Percentiles rank a stretch among this genome's conserved stretches.
Evolutionary conservation across 2,113 vertebrate species (phyloP).

Genomic region (Lepisosteus oculatus): DNA sequence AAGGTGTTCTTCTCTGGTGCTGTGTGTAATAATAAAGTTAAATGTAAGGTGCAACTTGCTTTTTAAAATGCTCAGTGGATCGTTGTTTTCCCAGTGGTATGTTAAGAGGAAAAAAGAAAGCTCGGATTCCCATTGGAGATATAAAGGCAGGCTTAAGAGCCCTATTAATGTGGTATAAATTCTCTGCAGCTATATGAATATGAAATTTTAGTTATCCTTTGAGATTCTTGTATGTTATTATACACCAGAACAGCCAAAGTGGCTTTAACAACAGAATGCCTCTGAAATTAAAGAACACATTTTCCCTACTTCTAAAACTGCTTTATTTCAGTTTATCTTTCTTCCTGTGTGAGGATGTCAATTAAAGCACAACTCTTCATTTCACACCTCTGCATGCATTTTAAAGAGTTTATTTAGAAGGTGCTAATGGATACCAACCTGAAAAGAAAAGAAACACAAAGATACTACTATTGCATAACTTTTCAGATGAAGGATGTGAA

Average conservation of each 20-base stretch:
- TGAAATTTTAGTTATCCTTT: conserved; percentile 19
- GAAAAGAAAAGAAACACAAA: too few relatives aligned
- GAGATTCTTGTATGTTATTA: conserved; percentile 10
- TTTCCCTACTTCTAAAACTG: neutral
- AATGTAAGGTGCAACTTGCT: conserved; percentile 43
- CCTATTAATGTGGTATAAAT: conserved; percentile 21
- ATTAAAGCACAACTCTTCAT: neutral
- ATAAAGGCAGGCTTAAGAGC: conserved; percentile 11
- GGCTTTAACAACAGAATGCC: conserved; percentile 4
- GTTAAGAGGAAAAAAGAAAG: neutral
- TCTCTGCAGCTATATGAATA: conserved; percentile 17
- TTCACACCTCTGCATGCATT: neutral
- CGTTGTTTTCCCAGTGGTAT: conserved; percentile 11
- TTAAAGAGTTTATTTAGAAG: too few relatives aligned
- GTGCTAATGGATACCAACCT: too few relatives aligned
- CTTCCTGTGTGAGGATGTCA: neutral
- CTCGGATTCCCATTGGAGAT: neutral
- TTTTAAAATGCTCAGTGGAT: conserved; percentile 24
- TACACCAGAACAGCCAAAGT: conserved; percentile 2
- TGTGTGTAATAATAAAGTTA: conserved; percentile 46
- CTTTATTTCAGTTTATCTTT: neutral
- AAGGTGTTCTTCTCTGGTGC: conserved; percentile 53
- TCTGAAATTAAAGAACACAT: neutral
- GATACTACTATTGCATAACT: too few relatives aligned
- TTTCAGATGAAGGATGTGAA: too few relatives aligned